Conservation (phyloP, 2,888 invertebrate species). For the Hemithea aestivaria region DNA sequence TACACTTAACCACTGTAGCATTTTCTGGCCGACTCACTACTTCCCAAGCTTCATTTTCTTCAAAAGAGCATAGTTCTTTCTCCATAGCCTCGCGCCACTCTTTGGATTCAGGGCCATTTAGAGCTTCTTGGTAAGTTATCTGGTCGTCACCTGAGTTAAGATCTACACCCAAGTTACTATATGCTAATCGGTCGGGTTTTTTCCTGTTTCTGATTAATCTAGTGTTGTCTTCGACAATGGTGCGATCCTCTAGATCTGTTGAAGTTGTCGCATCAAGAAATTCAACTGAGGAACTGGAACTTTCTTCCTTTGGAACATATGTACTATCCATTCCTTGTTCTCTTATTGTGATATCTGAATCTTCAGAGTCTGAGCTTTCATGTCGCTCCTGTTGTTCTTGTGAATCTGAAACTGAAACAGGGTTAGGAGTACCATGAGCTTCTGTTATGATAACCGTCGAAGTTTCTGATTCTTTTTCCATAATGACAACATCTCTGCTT, state of each 20-base stretch:
- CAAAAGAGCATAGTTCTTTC: conserved; percentile 1
- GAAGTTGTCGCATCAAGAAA: no score
- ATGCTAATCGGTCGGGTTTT: not conserved
- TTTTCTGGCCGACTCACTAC: not conserved
- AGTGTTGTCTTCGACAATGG: no score
- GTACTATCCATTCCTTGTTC: no score
- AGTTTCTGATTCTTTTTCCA: no score
- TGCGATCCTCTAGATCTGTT: no score
- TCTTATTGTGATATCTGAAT: no score
- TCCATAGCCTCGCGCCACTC: not conserved
- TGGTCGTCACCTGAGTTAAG: not conserved
- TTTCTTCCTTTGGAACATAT: no score
- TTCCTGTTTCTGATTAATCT: not conserved
- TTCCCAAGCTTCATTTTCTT: conserved; percentile 5
- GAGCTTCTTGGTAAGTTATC: not conserved
- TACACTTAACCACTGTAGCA: conserved; percentile 4
- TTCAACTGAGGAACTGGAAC: no score
- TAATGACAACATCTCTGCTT: not conserved
- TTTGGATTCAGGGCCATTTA: not conserved
- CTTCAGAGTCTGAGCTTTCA: no score
- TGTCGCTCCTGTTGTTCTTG: no score
- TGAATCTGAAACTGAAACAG: not conserved
- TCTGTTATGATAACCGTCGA: not conserved
- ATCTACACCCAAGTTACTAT: not conserved
- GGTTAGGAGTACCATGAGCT: not conserved